Evolutionary conservation across 2,888 invertebrate species (phyloP), one percentile per base, ranked within the genome.

Genomic region (Nomada fabriciana): DNA sequence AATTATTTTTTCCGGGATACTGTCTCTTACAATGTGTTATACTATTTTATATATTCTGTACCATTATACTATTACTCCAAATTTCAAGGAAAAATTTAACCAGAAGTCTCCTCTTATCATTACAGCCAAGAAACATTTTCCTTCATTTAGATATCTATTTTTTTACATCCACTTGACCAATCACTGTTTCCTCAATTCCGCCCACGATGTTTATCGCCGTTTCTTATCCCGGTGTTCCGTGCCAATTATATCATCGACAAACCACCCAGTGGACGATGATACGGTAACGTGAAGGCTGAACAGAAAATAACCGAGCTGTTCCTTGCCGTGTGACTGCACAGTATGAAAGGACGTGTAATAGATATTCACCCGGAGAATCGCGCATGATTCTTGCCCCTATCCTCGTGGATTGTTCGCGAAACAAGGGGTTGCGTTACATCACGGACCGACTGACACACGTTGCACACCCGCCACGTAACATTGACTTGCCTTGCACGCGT

Each of bases 281-380:
- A 52, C 42, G 25, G n/a, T 69, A 55, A 73, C 63, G 63, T 43
- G 57, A 59, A 65, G 64, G 68, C 73, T 23, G 57, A n/a, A 42
- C 60, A 53, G 61, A 43, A 67, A 80, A 69, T 67, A 80, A 71
- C 53, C 10, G 23, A 29, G 59, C 61, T 20, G 55, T 74, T 73
- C 53, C 59, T 70, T 81, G 55, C 18, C 71, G 65, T 53, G 53
- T 59, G 73, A 80, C 59, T 74, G 70, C 47, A 64, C 71, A 67
- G 53, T 64, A 69, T 72, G 76, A 72, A 80, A 64, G 29, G 68
- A 60, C 81, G 84, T 69, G 85, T 88, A 87, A 88, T 87, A 67
- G 84, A 90, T 88, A 87, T 88, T 86, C 84, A 82, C 81, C 82
- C 77, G 72, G 79, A 77, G 84, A 78, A 81, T 88, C 80, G 84